Conservation (phyloP, 2,797 vertebrate genomes). For the Euthynnus affinis region DNA sequence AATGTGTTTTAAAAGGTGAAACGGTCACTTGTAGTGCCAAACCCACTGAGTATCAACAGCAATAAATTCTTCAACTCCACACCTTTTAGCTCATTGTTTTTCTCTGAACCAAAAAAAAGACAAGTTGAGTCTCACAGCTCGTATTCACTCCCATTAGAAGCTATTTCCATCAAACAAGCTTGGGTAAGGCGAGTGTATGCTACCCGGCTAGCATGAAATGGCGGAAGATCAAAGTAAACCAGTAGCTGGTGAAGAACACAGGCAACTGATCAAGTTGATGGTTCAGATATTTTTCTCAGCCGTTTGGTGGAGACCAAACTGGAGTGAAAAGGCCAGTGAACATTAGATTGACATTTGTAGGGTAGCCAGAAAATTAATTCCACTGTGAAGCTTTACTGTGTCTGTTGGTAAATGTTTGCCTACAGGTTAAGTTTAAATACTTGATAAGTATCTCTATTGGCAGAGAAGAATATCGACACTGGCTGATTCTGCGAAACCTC, state of each 20-base stretch:
- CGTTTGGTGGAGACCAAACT: conserved; percentile 16
- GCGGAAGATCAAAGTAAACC: neutral
- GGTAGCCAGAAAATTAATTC: conserved; percentile 1
- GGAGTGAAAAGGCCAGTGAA: neutral
- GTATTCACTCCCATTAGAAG: neutral
- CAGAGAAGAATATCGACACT: too few species aligned
- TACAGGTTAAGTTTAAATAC: neutral
- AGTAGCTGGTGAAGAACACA: neutral
- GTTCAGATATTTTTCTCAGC: neutral
- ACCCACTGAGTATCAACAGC: neutral
- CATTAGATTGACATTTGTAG: neutral
- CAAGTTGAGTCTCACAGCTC: neutral
- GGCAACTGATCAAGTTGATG: too few species aligned
- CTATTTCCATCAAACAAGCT: neutral
- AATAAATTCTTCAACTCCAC: neutral
- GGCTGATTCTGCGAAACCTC: too few species aligned
- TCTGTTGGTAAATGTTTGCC: neutral
- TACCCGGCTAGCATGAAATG: neutral
- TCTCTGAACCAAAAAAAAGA: neutral
- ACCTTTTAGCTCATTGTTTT: neutral
- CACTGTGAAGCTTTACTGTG: neutral
- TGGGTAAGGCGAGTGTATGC: neutral
- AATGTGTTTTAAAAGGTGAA: neutral
- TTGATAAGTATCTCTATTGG: neutral
- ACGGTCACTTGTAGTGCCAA: neutral